phyloP scores from a whole-genome alignment of 2,113 vertebrate species.

The Neomonachus schauinslandi region DNA sequence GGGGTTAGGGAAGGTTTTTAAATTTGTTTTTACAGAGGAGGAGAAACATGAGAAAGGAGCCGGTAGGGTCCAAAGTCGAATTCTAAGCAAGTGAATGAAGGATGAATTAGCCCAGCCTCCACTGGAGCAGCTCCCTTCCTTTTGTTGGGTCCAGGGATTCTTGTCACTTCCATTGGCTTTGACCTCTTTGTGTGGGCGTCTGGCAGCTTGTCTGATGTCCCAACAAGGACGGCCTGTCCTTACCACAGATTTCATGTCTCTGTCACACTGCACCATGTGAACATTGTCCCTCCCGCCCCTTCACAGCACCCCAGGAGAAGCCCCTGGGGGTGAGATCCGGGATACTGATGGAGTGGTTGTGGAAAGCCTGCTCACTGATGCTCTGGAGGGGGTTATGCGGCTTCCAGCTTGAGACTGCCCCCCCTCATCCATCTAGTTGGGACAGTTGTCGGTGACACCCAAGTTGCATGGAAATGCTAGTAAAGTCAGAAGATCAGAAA shows the following conservation, averaged over 20 bases:
- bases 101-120: too few relatives aligned
- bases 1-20: not conserved
- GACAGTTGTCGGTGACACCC: not conserved
- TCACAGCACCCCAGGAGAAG: not conserved
- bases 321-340: accelerated
- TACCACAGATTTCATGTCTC: not conserved
- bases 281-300: not conserved
- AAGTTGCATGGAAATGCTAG: not conserved
- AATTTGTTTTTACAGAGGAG: not conserved
- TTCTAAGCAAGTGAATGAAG: not conserved
- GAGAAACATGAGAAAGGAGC: not conserved
- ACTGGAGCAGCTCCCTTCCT: not conserved
- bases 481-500: conserved; percentile 9
- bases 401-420: not conserved
- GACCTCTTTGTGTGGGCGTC: not conserved
- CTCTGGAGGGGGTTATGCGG: not conserved
- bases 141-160: not conserved
- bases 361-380: not conserved
- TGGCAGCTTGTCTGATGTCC: not conserved
- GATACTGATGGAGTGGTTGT: not conserved
- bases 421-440: not conserved
- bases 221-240: not conserved
- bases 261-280: not conserved
- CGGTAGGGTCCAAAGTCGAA: not conserved
- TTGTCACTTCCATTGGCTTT: accelerated